A percentile compares a stretch with the other conserved stretches of the same genome.
Conservation (phyloP, 23 tunicate species). For the Aplidium turbinatum region DNA sequence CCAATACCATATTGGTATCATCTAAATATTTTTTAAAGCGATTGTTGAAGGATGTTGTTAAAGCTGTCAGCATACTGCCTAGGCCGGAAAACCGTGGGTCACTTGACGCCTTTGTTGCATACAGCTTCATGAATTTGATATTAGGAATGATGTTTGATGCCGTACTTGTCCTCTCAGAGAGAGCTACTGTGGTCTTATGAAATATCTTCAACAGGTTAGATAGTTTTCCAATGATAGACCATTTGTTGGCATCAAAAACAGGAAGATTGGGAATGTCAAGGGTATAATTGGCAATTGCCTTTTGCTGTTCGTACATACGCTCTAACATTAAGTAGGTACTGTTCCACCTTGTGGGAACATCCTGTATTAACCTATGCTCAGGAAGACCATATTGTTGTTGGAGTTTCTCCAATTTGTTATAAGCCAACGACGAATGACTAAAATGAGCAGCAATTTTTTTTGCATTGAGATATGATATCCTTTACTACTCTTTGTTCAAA, state of each 20-base stretch:
- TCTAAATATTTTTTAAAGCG: no score
- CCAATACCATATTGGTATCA: no score
- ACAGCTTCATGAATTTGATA: no score
- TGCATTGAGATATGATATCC: constrained; percentile 20
- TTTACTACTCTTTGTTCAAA: constrained; percentile 18
- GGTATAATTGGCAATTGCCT: constrained; percentile 13
- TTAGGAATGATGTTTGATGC: no score
- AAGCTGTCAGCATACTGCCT: no score
- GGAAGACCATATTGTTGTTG: constrained; percentile 16
- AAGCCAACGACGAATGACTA: constrained; percentile 29
- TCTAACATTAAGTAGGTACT: constrained; percentile 21
- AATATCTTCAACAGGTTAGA: constrained; percentile 2
- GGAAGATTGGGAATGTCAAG: constrained; percentile 19
- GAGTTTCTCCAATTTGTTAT: constrained; percentile 7
- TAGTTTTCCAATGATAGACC: constrained; percentile 16
- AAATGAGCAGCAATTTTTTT: constrained; percentile 24
- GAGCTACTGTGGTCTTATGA: constrained; percentile 24
- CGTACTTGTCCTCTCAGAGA: not conserved
- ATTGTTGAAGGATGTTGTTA: no score
- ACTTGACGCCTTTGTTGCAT: no score
- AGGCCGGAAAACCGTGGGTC: no score
- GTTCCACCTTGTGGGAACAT: constrained; percentile 37
- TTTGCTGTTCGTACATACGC: constrained; percentile 35
- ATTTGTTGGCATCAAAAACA: constrained; percentile 26
- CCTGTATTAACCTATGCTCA: constrained; percentile 12